Evolutionary conservation across 2,888 invertebrate species (phyloP).

Genomic region (Hartigia nigra): DNA sequence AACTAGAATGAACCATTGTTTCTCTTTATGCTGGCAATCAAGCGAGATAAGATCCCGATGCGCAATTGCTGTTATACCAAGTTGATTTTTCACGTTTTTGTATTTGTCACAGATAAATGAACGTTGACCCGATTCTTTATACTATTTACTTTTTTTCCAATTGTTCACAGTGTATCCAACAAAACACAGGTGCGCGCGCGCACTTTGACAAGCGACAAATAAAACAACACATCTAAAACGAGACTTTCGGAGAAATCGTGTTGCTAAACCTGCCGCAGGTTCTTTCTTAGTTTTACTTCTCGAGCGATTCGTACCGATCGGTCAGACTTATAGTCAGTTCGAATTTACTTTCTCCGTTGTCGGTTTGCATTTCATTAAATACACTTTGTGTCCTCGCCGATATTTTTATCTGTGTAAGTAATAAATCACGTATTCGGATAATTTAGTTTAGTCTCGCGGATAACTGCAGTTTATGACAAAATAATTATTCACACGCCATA

Average conservation of each 20-base stretch:
- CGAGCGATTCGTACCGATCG: background rate
- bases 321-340: background rate
- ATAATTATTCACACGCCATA: background rate
- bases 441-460: background rate
- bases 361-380: background rate
- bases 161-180: background rate
- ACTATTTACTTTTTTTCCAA: background rate
- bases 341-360: background rate
- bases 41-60: background rate
- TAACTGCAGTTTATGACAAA: background rate
- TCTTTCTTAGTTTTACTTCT: background rate
- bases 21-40: background rate
- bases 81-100: background rate
- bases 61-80: background rate
- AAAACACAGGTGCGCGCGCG: background rate
- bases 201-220: constrained; percentile 23
- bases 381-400: background rate
- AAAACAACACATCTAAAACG: constrained; percentile 25
- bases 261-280: background rate
- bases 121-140: background rate
- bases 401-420: background rate
- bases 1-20: background rate
- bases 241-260: background rate
- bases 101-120: background rate
- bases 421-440: background rate